Evolutionary conservation across 2,797 vertebrate species (phyloP).

Genomic region (Setipinna tenuifilis): DNA sequence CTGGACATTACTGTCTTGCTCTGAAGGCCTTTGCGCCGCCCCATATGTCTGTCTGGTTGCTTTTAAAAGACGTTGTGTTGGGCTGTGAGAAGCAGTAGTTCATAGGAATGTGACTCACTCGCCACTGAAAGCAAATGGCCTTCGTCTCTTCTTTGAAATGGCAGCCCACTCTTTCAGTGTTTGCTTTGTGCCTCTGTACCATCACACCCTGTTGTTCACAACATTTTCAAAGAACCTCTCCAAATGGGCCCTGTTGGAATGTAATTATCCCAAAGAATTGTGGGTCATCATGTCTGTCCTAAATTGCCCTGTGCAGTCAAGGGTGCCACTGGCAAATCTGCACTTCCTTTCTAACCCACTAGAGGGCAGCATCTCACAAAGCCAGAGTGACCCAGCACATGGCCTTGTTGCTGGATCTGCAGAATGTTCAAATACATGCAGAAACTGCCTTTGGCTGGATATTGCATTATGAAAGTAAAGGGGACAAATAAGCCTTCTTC

Average conservation of each 20-base stretch:
- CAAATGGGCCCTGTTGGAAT: neutral
- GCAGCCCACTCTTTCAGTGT: too few species aligned
- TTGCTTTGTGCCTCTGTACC: too few species aligned
- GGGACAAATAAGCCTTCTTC: too few species aligned
- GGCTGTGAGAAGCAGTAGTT: too few species aligned
- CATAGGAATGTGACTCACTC: too few species aligned
- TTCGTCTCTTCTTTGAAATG: too few species aligned
- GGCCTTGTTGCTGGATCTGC: neutral
- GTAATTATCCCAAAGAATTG: neutral
- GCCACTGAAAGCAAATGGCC: too few species aligned
- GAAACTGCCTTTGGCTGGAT: neutral
- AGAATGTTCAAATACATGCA: neutral
- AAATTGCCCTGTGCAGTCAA: neutral
- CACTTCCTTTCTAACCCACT: slow-evolving; percentile 50
- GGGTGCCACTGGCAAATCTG: neutral
- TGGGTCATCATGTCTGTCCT: neutral
- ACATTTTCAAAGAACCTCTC: neutral
- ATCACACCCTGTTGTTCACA: too few species aligned
- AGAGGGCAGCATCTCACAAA: slow-evolving; percentile 59
- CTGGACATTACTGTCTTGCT: neutral
- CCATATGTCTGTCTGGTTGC: too few species aligned
- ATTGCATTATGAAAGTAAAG: neutral
- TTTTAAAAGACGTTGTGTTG: too few species aligned
- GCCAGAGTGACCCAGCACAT: neutral
- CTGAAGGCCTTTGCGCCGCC: too few species aligned